phyloP scores from a whole-genome alignment of 2,888 invertebrate genomes.

The Metallyticus violacea region DNA sequence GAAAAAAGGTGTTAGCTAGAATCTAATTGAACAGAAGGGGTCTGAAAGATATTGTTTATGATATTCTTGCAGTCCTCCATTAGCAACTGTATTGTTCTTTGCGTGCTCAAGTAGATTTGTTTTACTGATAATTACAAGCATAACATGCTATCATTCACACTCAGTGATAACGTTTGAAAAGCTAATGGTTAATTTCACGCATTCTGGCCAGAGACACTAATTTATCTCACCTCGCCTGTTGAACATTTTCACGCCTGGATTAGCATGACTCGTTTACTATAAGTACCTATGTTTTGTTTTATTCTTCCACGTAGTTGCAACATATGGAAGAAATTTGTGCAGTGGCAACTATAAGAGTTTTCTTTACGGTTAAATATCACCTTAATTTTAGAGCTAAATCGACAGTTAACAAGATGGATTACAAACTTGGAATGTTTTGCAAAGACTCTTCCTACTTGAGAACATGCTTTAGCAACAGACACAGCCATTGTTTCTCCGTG shows the following conservation, averaged over 20 bases:
- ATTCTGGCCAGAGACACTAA: not conserved
- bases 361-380: too few species aligned
- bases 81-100: not conserved
- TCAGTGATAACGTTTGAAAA: not conserved
- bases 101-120: not conserved
- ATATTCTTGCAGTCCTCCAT: not conserved
- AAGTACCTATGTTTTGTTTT: not conserved
- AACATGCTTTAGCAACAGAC: not conserved
- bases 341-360: not conserved
- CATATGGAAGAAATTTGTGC: not conserved
- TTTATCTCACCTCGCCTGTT: not conserved
- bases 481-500: not conserved
- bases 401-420: not conserved
- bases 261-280: too few species aligned
- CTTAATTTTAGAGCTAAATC: not conserved
- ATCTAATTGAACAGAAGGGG: not conserved
- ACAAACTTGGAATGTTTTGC: not conserved
- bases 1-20: too few species aligned
- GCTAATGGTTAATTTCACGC: not conserved
- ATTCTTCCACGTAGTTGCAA: not conserved
- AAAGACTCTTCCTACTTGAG: not conserved
- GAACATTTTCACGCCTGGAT: not conserved
- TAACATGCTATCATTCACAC: not conserved
- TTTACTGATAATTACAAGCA: not conserved
- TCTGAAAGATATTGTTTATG: not conserved